Base-by-base conservation (phyloP, 2,888 invertebrate species). In the Eupelmus urozonus region DNA sequence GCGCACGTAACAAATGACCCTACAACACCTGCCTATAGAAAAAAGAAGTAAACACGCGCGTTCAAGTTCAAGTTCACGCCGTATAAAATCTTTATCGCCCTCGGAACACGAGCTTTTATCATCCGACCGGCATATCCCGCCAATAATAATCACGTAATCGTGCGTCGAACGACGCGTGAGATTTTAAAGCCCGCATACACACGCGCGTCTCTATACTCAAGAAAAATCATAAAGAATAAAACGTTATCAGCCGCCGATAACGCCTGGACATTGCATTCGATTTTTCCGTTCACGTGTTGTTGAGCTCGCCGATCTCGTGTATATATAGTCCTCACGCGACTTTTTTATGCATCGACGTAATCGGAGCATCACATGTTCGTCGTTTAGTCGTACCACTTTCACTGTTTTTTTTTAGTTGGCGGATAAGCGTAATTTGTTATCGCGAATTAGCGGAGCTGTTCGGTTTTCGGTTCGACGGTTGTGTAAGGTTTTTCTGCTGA, bases 251-350 rank as follows among this genome's bases (percentile, higher is more conserved):
- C 9, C 9, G 9, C 9, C 9, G 34, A 34, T 34, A 34, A 34
- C 5, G 34, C 34, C 34, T 34, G 27, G 7, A 23, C 49, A 51
- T n/a, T 57, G 42, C 34, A 57, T 40, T 18, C 25, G 40, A 74
- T 60, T 67, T 74, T 74, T 74, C 66, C 59, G 18, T 42, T 66
- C 66, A 66, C 51, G 34, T 45, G 45, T 25, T n/a, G 27, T 42
- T 25, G 49, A 45, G n/a, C 20, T 42, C 42, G 40, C 1, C 27
- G 18, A 4, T 25, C 18, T 1, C 62, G 25, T 62, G 25, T 62
- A 18, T 53, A n/a, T n/a, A n/a, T n/a, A n/a, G n/a, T 34, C 63
- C 23, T 11, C 59, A 66, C 63, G 69, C 62, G 27, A 51, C 18
- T 55, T 75, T 67, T 34, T 40, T 55, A 34, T 23, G 2, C 9